These are phyloP conservation scores for Leguminivora glycinivorella DNA, from an alignment of 1,140 invertebrate species.

Conservation along the genomic window DNA sequence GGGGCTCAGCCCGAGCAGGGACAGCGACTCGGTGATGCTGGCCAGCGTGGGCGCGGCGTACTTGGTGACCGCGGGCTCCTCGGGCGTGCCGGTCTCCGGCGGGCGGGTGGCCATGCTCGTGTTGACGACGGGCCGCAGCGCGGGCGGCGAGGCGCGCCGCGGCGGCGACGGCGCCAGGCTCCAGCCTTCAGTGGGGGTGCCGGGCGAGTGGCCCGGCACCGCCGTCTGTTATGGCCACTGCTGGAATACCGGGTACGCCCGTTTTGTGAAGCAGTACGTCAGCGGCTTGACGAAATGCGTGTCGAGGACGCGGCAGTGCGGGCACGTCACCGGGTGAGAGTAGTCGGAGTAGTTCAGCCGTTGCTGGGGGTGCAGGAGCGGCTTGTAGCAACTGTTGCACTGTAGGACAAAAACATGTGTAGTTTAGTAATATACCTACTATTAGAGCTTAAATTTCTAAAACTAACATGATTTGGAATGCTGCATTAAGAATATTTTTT, in stretches of 20 bases:
- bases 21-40: constrained; percentile 72
- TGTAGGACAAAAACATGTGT: constrained; percentile 62
- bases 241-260: constrained; percentile 83
- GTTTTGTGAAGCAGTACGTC: constrained; percentile 87
- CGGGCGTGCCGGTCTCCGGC: constrained; percentile 44
- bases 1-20: constrained; percentile 65
- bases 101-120: constrained; percentile 71
- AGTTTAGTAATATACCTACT: neutral
- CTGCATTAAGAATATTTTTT: no score
- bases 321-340: constrained; percentile 94
- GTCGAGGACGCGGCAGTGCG: constrained; percentile 93
- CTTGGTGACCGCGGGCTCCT: constrained; percentile 46
- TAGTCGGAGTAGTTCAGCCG: constrained; percentile 96
- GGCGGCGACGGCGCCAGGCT: constrained; percentile 63
- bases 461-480: no score
- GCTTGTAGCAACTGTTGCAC: constrained; percentile 94
- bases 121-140: constrained; percentile 75
- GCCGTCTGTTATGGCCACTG: constrained; percentile 92
- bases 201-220: constrained; percentile 80
- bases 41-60: constrained; percentile 56
- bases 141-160: constrained; percentile 67
- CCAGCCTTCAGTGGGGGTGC: constrained; percentile 66
- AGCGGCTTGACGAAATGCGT: constrained; percentile 97
- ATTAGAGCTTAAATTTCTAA: no score
- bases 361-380: constrained; percentile 91